These are phyloP conservation scores for Hafferia zeledoni DNA, from an alignment of 2,797 vertebrate genomes.

Conservation along the genomic window DNA sequence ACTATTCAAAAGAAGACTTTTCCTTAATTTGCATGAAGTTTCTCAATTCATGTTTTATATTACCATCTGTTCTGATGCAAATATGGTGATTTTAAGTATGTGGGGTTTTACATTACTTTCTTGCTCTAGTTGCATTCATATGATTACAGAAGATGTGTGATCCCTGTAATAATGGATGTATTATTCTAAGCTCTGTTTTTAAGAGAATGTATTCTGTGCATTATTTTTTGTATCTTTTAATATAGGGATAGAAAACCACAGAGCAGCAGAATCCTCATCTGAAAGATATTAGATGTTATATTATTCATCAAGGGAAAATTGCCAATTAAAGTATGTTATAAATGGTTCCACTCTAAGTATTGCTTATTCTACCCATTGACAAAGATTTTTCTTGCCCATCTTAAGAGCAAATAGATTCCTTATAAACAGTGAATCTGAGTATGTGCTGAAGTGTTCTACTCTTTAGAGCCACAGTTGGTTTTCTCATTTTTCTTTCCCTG, in stretches of 20 bases:
- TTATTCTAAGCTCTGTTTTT: not conserved
- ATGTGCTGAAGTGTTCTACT: not conserved
- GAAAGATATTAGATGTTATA: not conserved
- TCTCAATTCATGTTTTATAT: not conserved
- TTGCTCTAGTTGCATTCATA: not conserved
- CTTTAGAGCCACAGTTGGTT: not conserved
- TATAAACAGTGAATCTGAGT: not conserved
- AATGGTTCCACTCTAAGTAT: not conserved
- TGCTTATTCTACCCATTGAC: constrained; percentile 17
- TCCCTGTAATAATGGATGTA: not conserved
- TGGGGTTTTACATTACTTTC: not conserved
- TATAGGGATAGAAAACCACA: not conserved
- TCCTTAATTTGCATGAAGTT: not conserved
- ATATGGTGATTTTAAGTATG: not conserved
- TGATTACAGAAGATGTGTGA: not conserved
- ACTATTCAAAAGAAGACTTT: not conserved
- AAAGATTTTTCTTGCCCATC: not conserved
- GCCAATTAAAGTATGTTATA: constrained; percentile 25
- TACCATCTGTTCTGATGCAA: not conserved
- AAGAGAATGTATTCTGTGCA: not conserved
- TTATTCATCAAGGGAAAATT: constrained; percentile 14
- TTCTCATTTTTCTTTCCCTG: constrained; percentile 6
- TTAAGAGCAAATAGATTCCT: not conserved
- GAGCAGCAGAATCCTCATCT: not conserved
- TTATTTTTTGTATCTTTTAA: not conserved